Evolutionary conservation across 2,888 invertebrate species (phyloP).

Genomic region (Monopis laevigella): DNA sequence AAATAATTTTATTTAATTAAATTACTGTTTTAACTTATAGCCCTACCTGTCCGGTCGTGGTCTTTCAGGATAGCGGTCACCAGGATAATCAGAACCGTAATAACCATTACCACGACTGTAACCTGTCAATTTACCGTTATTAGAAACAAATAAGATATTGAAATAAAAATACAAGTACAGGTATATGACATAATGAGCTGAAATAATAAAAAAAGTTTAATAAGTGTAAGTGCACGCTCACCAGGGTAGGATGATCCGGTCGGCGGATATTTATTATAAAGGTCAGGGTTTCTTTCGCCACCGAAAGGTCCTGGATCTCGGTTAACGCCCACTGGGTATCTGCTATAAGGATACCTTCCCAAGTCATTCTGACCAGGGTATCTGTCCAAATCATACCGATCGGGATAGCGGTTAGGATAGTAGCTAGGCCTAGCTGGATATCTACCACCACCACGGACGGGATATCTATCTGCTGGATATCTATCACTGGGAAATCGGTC

Average conservation of each 20-base stretch:
- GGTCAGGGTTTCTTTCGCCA: conserved; percentile 56
- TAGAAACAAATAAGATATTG: not conserved
- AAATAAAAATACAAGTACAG: not conserved
- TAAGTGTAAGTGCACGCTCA: conserved; percentile 32
- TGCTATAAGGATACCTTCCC: conserved; percentile 54
- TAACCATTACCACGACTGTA: conserved; percentile 54
- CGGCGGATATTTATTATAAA: conserved; percentile 68
- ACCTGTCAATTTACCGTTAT: conserved; percentile 25
- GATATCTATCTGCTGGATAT: conserved; percentile 42
- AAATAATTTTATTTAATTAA: no score
- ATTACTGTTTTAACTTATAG: no score
- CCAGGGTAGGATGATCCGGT: conserved; percentile 60
- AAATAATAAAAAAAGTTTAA: not conserved
- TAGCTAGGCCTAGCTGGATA: conserved; percentile 40
- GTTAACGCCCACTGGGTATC: conserved; percentile 57
- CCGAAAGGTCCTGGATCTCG: conserved; percentile 59
- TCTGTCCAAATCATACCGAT: conserved; percentile 59
- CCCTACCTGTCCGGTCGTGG: conserved; percentile 55
- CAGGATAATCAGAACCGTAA: conserved; percentile 38
- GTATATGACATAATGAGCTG: not conserved
- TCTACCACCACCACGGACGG: conserved; percentile 32
- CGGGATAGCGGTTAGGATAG: conserved; percentile 48
- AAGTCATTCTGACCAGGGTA: conserved; percentile 41
- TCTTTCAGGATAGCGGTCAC: conserved; percentile 56
- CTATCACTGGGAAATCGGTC: conserved; percentile 40